Evolutionary conservation across 1,140 invertebrate species (phyloP).

Genomic region (Plectus sambesii): DNA sequence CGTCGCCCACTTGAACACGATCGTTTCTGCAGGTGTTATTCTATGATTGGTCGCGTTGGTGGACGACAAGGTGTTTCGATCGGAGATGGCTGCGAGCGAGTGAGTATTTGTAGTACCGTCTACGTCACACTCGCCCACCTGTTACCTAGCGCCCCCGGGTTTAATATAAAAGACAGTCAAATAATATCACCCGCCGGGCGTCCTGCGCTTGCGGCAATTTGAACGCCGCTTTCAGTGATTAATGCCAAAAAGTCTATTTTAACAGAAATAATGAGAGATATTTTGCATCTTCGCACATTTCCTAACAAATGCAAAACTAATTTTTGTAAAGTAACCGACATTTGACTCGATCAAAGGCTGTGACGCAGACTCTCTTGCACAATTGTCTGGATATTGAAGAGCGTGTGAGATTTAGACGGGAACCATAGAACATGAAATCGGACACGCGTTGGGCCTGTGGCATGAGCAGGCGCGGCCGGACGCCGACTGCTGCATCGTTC

Average conservation of each 20-base stretch:
- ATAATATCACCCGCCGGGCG: too few species aligned
- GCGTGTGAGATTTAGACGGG: conserved; percentile 26
- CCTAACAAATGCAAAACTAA: too few species aligned
- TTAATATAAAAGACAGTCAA: too few species aligned
- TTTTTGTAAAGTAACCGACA: too few species aligned
- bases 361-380: neutral
- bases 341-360: too few species aligned
- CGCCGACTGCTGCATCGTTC: conserved; percentile 37
- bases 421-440: conserved; percentile 49
- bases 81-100: conserved; percentile 37
- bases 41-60: conserved; percentile 42
- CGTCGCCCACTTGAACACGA: neutral
- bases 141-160: too few species aligned
- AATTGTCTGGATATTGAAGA: neutral
- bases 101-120: conserved; percentile 17
- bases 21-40: conserved; percentile 32
- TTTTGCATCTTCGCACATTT: too few species aligned
- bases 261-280: too few species aligned
- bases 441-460: conserved; percentile 48
- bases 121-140: too few species aligned
- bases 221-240: too few species aligned
- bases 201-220: too few species aligned
- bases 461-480: conserved; percentile 50
- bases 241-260: too few species aligned
- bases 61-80: conserved; percentile 43